phyloP scores from a whole-genome alignment of 2,113 vertebrate species.

The Anhinga rufa region DNA sequence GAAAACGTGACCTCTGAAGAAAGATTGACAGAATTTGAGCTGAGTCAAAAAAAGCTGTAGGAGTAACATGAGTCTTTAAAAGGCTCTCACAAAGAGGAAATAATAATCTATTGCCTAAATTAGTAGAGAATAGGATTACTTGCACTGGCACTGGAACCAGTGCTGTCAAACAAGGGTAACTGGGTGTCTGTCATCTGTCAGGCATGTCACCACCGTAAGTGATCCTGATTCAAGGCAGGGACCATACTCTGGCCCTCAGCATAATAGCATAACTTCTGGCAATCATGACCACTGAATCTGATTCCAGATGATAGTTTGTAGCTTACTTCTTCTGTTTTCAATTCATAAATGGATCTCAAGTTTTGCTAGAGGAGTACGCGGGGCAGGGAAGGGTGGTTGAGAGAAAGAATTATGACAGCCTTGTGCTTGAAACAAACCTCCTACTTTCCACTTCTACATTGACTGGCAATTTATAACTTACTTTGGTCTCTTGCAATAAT shows the following conservation, averaged over 20 bases:
- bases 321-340: not conserved
- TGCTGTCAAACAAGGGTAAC: not conserved
- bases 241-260: not conserved
- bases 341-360: not conserved
- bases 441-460: not conserved
- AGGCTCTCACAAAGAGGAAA: not conserved
- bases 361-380: not conserved
- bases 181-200: not conserved
- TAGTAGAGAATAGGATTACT: not conserved
- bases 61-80: not conserved
- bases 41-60: not conserved
- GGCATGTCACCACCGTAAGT: not conserved
- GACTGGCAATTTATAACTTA: not conserved
- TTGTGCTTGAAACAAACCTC: not conserved
- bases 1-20: not conserved
- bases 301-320: not conserved
- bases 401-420: not conserved
- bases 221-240: not conserved
- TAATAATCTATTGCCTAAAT: not conserved
- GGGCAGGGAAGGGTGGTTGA: not conserved
- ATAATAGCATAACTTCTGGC: not conserved
- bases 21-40: not conserved
- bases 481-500: not conserved
- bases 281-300: not conserved
- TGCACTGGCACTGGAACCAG: not conserved